A percentile compares a stretch with the other conserved stretches of the same genome.
Evolutionary conservation across 2,797 vertebrate species (phyloP).

Genomic region (Serranus cabrilla): DNA sequence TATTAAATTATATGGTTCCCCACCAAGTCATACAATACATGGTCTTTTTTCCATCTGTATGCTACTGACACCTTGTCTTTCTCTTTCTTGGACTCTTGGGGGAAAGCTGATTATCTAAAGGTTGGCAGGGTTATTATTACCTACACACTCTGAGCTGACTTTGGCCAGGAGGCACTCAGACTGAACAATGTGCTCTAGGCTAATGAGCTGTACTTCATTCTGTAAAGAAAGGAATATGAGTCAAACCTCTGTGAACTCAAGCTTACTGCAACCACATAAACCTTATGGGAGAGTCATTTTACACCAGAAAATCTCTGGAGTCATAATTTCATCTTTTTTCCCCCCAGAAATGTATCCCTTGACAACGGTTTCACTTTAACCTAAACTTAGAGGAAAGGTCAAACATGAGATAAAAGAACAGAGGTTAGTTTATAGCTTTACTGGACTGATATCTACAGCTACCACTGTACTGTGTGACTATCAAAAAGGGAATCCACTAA

Average conservation of each 20-base stretch:
- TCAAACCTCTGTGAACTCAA: constrained; percentile 52
- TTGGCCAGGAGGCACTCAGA: constrained; percentile 50
- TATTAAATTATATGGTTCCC: constrained; percentile 33
- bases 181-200: constrained; percentile 57
- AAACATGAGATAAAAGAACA: constrained; percentile 15
- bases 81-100: constrained; percentile 43
- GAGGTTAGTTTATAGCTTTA: neutral
- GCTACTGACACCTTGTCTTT: constrained; percentile 42
- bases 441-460: neutral
- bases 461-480: neutral
- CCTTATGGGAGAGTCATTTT: constrained; percentile 31
- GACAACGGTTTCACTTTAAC: constrained; percentile 20
- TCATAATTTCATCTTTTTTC: neutral
- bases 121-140: constrained; percentile 73
- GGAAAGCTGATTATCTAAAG: constrained; percentile 67
- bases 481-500: neutral
- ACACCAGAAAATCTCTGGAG: constrained; percentile 17
- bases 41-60: constrained; percentile 19
- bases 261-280: constrained; percentile 48
- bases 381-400: constrained; percentile 14
- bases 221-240: constrained; percentile 46
- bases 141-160: constrained; percentile 53
- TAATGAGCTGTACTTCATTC: constrained; percentile 69
- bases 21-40: constrained; percentile 16
- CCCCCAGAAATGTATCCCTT: neutral